These are phyloP conservation scores for Parus major DNA, from an alignment of 2,113 vertebrate species.

Conservation along the genomic window DNA sequence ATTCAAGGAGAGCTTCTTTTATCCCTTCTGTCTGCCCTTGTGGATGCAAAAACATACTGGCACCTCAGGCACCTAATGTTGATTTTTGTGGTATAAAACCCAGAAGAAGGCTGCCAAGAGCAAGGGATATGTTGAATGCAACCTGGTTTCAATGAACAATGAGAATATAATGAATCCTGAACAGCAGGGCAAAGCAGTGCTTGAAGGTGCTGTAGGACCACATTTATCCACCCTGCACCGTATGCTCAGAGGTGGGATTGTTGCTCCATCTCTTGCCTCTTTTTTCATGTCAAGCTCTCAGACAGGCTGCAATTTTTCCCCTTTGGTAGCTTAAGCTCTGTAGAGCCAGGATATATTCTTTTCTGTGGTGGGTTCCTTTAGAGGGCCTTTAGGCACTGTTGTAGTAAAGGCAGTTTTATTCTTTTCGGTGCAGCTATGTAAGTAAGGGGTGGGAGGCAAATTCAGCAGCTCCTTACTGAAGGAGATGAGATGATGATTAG, in stretches of 20 bases:
- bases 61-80: not conserved
- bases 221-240: rapidly evolving
- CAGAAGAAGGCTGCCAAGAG: not conserved
- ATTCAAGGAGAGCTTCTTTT: not conserved
- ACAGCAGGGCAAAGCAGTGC: not conserved
- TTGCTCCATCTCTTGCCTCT: not conserved
- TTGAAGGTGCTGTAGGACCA: not conserved
- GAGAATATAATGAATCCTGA: not conserved
- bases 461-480: not conserved
- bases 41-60: rapidly evolving
- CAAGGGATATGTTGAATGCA: not conserved
- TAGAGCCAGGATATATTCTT: not conserved
- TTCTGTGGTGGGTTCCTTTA: not conserved
- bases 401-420: not conserved
- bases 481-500: not conserved
- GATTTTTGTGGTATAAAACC: not conserved
- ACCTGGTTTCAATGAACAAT: not conserved
- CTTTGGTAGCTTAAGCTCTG: not conserved
- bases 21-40: not conserved
- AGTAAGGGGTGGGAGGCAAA: not conserved
- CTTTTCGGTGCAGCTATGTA: rapidly evolving
- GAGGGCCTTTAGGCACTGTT: not conserved
- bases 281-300: not conserved
- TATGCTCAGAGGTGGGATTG: not conserved
- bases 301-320: not conserved